phyloP scores from a whole-genome alignment of 2,888 invertebrate genomes.

The Eulithis testata region DNA sequence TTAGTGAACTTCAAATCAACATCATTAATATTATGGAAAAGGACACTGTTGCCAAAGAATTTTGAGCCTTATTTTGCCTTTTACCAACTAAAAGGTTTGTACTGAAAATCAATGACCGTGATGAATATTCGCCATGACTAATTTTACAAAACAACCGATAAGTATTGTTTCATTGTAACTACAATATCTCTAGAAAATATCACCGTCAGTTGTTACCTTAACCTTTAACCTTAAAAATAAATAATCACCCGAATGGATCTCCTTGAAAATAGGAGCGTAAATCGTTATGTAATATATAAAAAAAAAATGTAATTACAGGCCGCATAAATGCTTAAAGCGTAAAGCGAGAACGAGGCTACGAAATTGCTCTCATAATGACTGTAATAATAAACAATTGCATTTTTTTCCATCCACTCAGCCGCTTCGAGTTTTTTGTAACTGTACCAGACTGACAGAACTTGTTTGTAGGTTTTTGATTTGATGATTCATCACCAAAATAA shows the following conservation, averaged over 20 bases:
- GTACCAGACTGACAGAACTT: constrained; percentile 11
- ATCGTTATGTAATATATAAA: constrained; percentile 20
- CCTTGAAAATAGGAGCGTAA: constrained; percentile 20
- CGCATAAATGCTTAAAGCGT: constrained; percentile 32
- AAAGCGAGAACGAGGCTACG: constrained; percentile 30
- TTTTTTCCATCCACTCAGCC: constrained; percentile 25
- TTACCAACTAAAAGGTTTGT: no score
- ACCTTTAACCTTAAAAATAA: constrained; percentile 29
- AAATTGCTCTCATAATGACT: constrained; percentile 35
- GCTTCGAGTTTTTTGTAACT: constrained; percentile 15
- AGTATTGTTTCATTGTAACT: no score
- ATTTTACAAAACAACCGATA: no score
- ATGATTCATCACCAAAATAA: constrained; percentile 11
- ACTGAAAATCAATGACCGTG: no score
- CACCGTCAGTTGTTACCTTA: constrained; percentile 8
- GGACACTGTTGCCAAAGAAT: no score
- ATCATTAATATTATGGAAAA: no score
- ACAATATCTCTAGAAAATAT: not conserved
- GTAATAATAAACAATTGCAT: constrained; percentile 36
- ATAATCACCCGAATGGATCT: constrained; percentile 16
- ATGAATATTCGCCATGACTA: no score
- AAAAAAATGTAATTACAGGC: constrained; percentile 32
- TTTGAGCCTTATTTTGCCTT: no score
- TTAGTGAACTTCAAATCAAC: no score
- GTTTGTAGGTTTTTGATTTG: constrained; percentile 1